Base-by-base conservation (phyloP, 2,113 vertebrate genomes). In the Thymallus thymallus region DNA sequence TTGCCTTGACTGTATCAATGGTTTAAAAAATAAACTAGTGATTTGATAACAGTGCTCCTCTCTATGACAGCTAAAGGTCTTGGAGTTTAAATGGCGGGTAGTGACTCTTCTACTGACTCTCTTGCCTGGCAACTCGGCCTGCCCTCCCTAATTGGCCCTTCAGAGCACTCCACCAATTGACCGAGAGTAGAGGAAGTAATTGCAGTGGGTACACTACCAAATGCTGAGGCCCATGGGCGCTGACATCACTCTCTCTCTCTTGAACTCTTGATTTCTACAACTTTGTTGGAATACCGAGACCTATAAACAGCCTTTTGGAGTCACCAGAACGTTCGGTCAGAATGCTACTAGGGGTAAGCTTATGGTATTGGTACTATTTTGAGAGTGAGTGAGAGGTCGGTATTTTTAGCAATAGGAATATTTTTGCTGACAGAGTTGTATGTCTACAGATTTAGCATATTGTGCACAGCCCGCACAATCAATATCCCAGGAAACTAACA, bases 61-160 rank as follows among this genome's bases (percentile, higher is more conserved):
- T 75, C 70, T 69, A 71, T 63, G 60, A 71, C 60, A 35, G 35
- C 56, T 26, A 46, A 35, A 51, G 72, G 62, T 68, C 12, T 55
- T 18, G 73, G 67, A 55, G 22, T 64, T 5, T n/a, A 69, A 68
- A 81, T 78, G 48, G 71, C 58, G 60, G 46, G 22, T 79, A 60
- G 75, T 78, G 51, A 80, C 69, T 75, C 72, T 35, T 79, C 73
- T 60, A 5, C 68, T 74, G 72, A 66, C 75, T 85, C 70, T 68
- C 56, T 76, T 77, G 72, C 70, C 70, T 62, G 72, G 72, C 35
- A 78, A 82, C 82, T 78, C 74, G 78, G 72, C 77, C 81, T 85
- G 76, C 69, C 81, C 72, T 82, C 85, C 84, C 81, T 83, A 88
- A 87, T 86, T 89, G 87, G 84, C 69, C 71, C 63, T 87, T 88